Conservation (phyloP, 2,113 vertebrate genomes). For the Pseudopodoces humilis region DNA sequence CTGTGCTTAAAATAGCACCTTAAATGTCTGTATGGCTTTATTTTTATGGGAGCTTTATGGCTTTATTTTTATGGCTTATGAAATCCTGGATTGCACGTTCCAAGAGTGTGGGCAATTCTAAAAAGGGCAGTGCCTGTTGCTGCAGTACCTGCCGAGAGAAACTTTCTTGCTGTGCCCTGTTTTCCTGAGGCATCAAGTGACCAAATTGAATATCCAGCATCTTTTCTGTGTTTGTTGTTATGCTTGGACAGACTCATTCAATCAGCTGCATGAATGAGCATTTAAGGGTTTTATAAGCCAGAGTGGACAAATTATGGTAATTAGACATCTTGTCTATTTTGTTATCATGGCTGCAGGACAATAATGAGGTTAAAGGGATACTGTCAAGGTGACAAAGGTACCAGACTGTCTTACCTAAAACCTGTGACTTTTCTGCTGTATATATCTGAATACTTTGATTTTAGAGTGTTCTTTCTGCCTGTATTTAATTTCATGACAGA, state of each 20-base stretch:
- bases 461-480: not conserved
- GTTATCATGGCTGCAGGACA: not conserved
- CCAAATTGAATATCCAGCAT: not conserved
- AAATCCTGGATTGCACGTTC: not conserved
- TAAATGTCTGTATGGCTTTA: not conserved
- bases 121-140: not conserved
- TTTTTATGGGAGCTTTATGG: not conserved
- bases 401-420: not conserved
- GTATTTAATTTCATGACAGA: not conserved
- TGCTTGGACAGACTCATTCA: conserved; percentile 31
- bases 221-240: not conserved
- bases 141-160: not conserved
- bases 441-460: not conserved
- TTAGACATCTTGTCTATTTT: conserved; percentile 33
- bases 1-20: not conserved
- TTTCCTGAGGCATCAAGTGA: not conserved
- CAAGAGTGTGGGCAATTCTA: not conserved
- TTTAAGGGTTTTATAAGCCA: not conserved
- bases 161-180: accelerated
- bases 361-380: conserved; percentile 26
- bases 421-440: not conserved
- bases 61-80: not conserved
- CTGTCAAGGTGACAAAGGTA: not conserved
- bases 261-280: conserved; percentile 46
- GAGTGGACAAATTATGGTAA: conserved; percentile 33